Evolutionary conservation across 2,888 invertebrate species (phyloP).

Genomic region (Andrena trimmerana): DNA sequence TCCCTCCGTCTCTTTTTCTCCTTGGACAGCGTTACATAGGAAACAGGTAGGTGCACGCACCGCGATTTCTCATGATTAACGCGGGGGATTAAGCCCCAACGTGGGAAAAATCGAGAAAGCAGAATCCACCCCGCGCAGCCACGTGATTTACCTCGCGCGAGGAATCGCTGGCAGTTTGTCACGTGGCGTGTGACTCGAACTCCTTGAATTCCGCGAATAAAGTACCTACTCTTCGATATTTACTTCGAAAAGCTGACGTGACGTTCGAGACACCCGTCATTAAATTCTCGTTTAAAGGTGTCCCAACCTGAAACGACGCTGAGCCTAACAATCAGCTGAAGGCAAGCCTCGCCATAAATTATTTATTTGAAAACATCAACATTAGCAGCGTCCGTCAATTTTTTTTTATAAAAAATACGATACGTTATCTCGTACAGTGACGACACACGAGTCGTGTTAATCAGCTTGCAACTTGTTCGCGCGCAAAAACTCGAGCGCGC

Average conservation of each 20-base stretch:
- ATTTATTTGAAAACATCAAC: too few relatives aligned
- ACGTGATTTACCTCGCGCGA: conserved; percentile 63
- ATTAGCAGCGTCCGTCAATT: too few relatives aligned
- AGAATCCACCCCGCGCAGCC: conserved; percentile 34
- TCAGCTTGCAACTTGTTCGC: background rate
- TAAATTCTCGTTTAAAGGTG: too few relatives aligned
- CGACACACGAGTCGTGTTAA: background rate
- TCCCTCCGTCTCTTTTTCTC: conserved; percentile 8
- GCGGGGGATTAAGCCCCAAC: conserved; percentile 72
- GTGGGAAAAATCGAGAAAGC: conserved; percentile 72
- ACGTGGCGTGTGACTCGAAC: conserved; percentile 34
- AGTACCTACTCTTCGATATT: background rate
- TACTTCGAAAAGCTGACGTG: background rate
- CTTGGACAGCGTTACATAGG: conserved; percentile 21
- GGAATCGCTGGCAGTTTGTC: conserved; percentile 54
- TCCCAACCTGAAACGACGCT: too few relatives aligned
- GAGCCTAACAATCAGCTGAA: too few relatives aligned
- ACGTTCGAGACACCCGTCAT: background rate
- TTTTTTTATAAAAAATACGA: too few relatives aligned
- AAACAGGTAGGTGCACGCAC: conserved; percentile 48
- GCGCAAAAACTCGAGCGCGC: conserved; percentile 27
- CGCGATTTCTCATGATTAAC: conserved; percentile 80
- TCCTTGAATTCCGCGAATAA: conserved; percentile 45
- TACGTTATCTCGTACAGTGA: background rate
- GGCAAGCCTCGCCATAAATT: too few relatives aligned